These are phyloP conservation scores for Alfaro cultratus DNA, from an alignment of 2,797 vertebrate genomes.

Conservation along the genomic window DNA sequence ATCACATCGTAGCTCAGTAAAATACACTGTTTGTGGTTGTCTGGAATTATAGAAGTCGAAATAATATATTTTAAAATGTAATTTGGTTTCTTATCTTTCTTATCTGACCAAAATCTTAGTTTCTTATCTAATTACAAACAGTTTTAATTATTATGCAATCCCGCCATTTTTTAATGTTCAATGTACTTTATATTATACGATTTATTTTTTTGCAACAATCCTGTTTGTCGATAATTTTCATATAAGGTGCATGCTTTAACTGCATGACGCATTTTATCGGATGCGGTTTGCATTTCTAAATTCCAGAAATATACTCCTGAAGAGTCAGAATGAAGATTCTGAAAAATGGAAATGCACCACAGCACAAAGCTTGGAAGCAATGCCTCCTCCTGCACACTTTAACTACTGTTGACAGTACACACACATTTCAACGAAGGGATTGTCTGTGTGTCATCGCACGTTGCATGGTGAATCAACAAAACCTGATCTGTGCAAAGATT, in stretches of 20 bases:
- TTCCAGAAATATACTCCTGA: background rate
- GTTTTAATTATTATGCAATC: background rate
- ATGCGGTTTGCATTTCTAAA: background rate
- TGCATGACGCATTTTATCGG: background rate
- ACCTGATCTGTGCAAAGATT: slow-evolving; percentile 5
- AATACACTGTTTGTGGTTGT: background rate
- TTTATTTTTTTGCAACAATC: background rate
- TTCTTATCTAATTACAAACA: background rate
- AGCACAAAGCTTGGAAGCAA: background rate
- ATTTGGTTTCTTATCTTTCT: background rate
- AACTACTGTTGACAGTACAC: background rate
- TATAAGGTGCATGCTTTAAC: background rate
- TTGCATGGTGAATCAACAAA: background rate
- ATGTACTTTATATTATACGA: background rate
- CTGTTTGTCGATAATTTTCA: background rate
- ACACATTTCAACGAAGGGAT: background rate
- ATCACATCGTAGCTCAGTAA: background rate
- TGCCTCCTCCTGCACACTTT: background rate
- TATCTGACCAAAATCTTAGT: background rate
- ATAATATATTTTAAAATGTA: background rate
- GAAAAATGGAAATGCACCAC: background rate
- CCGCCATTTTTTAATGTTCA: background rate
- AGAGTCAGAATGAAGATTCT: background rate
- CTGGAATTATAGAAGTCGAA: background rate
- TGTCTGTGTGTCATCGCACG: background rate